These are phyloP conservation scores for Thaleichthys pacificus DNA, from an alignment of 2,797 vertebrate genomes.

Conservation along the genomic window DNA sequence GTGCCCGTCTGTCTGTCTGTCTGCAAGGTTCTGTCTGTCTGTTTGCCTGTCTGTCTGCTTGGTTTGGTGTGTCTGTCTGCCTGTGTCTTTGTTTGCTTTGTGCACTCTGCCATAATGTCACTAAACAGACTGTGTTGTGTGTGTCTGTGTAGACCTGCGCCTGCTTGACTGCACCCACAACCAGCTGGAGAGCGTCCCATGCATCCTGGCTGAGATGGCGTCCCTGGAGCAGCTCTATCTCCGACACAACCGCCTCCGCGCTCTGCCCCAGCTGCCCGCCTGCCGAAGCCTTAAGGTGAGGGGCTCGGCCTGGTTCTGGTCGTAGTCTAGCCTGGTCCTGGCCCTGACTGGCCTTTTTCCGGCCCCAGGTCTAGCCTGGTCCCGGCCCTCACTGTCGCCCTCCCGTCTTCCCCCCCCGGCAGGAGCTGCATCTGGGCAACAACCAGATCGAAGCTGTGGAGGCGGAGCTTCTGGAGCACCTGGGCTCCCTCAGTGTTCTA, in stretches of 20 bases:
- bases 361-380: not conserved
- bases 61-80: not conserved
- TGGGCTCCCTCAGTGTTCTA: constrained; percentile 78
- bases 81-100: constrained; percentile 3
- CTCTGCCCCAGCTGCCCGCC: constrained; percentile 77
- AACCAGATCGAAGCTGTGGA: constrained; percentile 81
- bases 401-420: not conserved
- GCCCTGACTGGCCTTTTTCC: not conserved
- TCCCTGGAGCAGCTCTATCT: constrained; percentile 84
- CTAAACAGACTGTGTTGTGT: constrained; percentile 1
- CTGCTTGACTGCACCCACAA: constrained; percentile 83
- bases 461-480: constrained; percentile 76
- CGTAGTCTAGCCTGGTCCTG: not conserved
- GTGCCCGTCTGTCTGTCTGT: not conserved
- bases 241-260: constrained; percentile 78
- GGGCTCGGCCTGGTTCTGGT: not conserved
- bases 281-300: constrained; percentile 81
- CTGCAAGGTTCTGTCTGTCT: not conserved
- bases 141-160: constrained; percentile 69
- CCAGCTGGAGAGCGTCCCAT: constrained; percentile 76
- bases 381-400: not conserved
- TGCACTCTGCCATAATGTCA: not conserved
- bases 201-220: constrained; percentile 77
- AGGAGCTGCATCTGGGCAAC: constrained; percentile 86
- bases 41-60: not conserved